These are phyloP conservation scores for Sussaba pulchella DNA, from an alignment of 2,888 invertebrate species.

Conservation along the genomic window DNA sequence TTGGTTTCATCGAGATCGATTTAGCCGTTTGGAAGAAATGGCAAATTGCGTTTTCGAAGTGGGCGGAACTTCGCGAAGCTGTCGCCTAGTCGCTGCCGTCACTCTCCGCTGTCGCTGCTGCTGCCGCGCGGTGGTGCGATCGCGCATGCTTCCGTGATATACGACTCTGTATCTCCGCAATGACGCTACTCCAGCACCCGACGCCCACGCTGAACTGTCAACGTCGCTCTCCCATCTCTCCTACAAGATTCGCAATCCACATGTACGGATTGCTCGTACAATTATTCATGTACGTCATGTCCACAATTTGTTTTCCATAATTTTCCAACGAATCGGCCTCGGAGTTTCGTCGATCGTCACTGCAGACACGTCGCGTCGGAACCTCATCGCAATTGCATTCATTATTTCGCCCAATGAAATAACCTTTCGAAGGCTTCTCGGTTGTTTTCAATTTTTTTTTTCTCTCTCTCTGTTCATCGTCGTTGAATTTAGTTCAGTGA, in stretches of 20 bases:
- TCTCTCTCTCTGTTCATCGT: background rate
- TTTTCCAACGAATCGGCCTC: too few species aligned
- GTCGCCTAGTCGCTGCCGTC: constrained; percentile 20
- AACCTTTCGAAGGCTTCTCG: too few species aligned
- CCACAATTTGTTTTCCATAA: too few species aligned
- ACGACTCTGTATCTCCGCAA: constrained; percentile 63
- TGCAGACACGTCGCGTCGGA: too few species aligned
- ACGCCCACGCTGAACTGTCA: constrained; percentile 63
- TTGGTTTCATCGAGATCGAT: too few species aligned
- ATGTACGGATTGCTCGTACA: constrained; percentile 11
- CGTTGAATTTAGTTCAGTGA: constrained; percentile 32
- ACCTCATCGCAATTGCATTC: too few species aligned
- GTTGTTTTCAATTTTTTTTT: constrained; percentile 15
- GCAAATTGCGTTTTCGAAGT: too few species aligned
- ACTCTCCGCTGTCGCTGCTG: constrained; percentile 35
- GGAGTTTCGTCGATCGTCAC: too few species aligned
- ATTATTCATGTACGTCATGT: too few species aligned
- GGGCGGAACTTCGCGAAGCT: too few species aligned
- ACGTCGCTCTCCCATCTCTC: constrained; percentile 43
- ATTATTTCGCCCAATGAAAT: too few species aligned
- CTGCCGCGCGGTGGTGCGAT: constrained; percentile 41
- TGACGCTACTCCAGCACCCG: constrained; percentile 52
- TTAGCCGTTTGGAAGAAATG: too few species aligned
- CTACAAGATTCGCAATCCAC: constrained; percentile 7
- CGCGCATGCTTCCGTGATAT: constrained; percentile 53